Evolutionary conservation across 2,888 invertebrate species (phyloP).

Genomic region (Agrilus biguttatus): DNA sequence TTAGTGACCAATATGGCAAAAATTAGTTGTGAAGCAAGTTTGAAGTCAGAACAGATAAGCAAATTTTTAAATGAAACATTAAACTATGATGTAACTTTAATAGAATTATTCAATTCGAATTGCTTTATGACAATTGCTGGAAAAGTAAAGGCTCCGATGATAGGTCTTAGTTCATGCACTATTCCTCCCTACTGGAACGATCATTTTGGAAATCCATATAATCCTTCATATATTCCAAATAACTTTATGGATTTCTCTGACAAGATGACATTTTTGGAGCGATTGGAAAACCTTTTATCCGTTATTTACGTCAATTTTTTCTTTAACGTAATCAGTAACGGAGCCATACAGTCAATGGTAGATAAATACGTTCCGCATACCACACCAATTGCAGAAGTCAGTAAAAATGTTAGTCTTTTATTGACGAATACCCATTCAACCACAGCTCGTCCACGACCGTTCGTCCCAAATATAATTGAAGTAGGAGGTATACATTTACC

Average conservation of each 20-base stretch:
- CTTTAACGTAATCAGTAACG: slow-evolving; percentile 8
- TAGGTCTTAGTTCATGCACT: slow-evolving; percentile 36
- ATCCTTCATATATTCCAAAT: slow-evolving; percentile 31
- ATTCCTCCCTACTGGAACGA: slow-evolving; percentile 32
- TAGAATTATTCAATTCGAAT: slow-evolving; percentile 55
- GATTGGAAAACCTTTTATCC: slow-evolving; percentile 16
- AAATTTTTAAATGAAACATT: background rate
- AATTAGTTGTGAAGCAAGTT: background rate
- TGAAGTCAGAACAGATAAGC: background rate
- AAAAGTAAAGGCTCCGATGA: slow-evolving; percentile 40
- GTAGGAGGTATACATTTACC: slow-evolving; percentile 38
- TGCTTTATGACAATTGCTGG: slow-evolving; percentile 50
- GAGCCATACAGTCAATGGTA: no score
- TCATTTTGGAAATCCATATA: slow-evolving; percentile 32
- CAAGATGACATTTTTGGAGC: slow-evolving; percentile 18
- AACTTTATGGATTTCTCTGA: slow-evolving; percentile 24
- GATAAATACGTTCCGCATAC: no score
- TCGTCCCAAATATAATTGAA: slow-evolving; percentile 35
- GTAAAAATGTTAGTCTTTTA: slow-evolving; percentile 30
- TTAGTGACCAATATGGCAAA: background rate
- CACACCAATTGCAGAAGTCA: no score
- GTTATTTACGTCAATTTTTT: slow-evolving; percentile 10
- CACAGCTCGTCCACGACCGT: slow-evolving; percentile 30
- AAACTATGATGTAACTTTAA: slow-evolving; percentile 44
- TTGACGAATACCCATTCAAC: slow-evolving; percentile 35